Evolutionary conservation across 2,888 invertebrate genomes (phyloP), one percentile per base, ranked within the genome.

Genomic region (Leucophenga maculata): DNA sequence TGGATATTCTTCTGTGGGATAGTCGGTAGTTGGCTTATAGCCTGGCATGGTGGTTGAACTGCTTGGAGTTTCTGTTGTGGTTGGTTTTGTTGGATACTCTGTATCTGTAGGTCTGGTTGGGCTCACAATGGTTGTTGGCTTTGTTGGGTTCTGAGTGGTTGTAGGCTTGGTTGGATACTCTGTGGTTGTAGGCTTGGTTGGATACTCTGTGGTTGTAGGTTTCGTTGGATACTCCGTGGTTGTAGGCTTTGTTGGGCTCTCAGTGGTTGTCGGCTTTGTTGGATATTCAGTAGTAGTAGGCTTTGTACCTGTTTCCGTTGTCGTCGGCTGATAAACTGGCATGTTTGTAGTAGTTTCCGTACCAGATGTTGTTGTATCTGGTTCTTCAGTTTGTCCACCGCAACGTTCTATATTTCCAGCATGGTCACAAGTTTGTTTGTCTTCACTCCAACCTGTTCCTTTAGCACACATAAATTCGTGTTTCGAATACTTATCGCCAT

Each of bases 401-500:
- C 88, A 88, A 26, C 84, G 71, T 1, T 84, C 77, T 18, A 87
- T 79, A 64, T 86, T 87, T 3, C 86, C 87, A 9, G 89, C 88
- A 80, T 91, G 89, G 83, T 91, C 91, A 77, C 92, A 94, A 1
- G 91, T 90, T 79, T 91, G 90, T 67, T 91, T 88, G 14, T 90
- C 89, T 79, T 91, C 90, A 78, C 93, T 92, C 93, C 93, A 94
- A 16, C 91, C 91, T 0, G 93, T 93, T 44, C 92, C 93, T 69
- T 91, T 90, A 0, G 91, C 91, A 78, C 93, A 93, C 66, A 89
- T 86, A 78, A 93, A 93, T 62, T 92, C 91, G 77, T 85, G 77
- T 46, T 73, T 80, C 1, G 75, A 65, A 68, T 79, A 84, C 0
- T 89, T 89, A 16, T 89, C 86, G 0, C 89, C 90, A 70, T 90